A percentile compares a stretch with the other conserved stretches of the same genome.
These are phyloP conservation scores for Temnothorax nylanderi DNA, from an alignment of 1,140 invertebrate genomes.

Conservation along the genomic window DNA sequence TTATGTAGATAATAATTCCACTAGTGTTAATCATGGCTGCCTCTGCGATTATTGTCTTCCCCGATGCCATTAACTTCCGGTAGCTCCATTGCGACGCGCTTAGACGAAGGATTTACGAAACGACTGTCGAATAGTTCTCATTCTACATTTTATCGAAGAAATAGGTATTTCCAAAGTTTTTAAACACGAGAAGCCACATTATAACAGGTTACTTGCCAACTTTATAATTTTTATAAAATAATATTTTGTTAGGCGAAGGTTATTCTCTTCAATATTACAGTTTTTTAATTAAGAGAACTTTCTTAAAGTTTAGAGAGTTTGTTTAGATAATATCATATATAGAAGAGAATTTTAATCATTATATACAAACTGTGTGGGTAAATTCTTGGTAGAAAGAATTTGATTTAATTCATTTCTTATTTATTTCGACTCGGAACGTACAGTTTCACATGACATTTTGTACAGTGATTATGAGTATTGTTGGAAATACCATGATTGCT, in stretches of 20 bases:
- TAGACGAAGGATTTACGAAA: constrained; percentile 22
- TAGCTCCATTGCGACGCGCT: constrained; percentile 26
- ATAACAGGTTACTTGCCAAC: neutral
- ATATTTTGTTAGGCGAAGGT: neutral
- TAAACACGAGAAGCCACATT: neutral
- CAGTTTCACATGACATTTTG: neutral
- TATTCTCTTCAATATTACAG: neutral
- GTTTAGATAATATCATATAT: neutral
- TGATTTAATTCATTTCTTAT: neutral
- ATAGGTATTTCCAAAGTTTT: constrained; percentile 26
- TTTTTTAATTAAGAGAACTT: neutral
- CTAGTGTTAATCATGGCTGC: constrained; percentile 69
- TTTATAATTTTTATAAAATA: constrained; percentile 3
- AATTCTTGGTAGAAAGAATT: neutral
- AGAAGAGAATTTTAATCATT: constrained; percentile 1
- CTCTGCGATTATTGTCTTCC: constrained; percentile 78
- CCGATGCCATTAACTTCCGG: constrained; percentile 68
- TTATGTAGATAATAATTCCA: constrained; percentile 35
- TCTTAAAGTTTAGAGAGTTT: neutral
- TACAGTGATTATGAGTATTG: neutral
- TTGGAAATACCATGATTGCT: constrained; percentile 33
- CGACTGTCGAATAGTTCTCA: neutral
- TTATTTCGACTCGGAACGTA: neutral
- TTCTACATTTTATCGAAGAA: constrained; percentile 15
- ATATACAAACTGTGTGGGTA: neutral